Conservation (phyloP, 2,888 invertebrate species). For the Venusia cambrica region DNA sequence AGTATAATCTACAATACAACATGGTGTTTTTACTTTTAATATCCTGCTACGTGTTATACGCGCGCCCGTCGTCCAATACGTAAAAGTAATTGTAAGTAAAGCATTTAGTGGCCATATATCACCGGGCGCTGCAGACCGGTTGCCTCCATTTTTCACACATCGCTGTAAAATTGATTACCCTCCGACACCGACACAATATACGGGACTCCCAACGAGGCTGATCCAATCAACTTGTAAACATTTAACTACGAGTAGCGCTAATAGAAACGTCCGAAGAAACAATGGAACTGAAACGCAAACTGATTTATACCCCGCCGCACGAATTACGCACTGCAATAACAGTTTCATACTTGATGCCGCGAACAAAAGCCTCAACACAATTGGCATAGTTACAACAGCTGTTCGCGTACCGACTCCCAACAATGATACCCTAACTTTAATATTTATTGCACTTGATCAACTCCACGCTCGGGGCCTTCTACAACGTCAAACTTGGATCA, state of each 20-base stretch:
- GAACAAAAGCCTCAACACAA: conserved; percentile 70
- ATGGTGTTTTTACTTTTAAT: conserved; percentile 12
- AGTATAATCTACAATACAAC: too few relatives aligned
- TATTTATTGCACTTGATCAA: conserved; percentile 78
- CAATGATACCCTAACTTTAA: conserved; percentile 77
- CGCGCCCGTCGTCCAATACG: conserved; percentile 46
- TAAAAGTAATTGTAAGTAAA: conserved; percentile 55
- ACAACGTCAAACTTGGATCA: conserved; percentile 48
- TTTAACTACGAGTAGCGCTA: conserved; percentile 25
- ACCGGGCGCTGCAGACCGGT: conserved; percentile 35
- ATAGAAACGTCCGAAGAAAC: conserved; percentile 33
- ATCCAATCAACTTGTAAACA: conserved; percentile 25
- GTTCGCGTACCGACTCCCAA: conserved; percentile 60
- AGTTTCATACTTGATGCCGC: conserved; percentile 64
- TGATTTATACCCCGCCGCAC: conserved; percentile 39
- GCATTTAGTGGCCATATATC: conserved; percentile 54
- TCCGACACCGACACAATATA: conserved; percentile 34
- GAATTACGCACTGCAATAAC: conserved; percentile 52
- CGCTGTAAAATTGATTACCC: conserved; percentile 55
- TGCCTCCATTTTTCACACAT: conserved; percentile 58
- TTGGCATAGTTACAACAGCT: conserved; percentile 69
- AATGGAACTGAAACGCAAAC: conserved; percentile 35
- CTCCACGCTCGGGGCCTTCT: conserved; percentile 42
- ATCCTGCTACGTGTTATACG: conserved; percentile 19
- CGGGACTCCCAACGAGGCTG: conserved; percentile 18